Evolutionary conservation across 2,113 vertebrate species (phyloP), one percentile per base, ranked within the genome.

Genomic region (Salvelinus sp.): DNA sequence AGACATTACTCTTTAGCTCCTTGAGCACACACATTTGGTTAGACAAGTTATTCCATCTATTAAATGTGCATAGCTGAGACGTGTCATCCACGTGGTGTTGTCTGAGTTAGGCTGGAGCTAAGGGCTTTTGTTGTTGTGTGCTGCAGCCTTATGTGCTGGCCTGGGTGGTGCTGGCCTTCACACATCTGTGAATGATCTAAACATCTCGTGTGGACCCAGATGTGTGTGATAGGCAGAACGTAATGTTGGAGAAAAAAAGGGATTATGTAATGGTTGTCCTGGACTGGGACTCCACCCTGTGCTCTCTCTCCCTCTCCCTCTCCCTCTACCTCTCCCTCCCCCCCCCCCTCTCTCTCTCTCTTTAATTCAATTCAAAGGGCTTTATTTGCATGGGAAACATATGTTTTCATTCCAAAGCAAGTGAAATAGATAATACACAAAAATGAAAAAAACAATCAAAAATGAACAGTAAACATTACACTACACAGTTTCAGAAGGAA

Each of bases 211-310:
- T 58, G 47, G 70, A 73, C 80, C 67, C 47, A 4, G 48, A 9
- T 20, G 69, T 3, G 28, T 25, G 69, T 47, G 47, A 63, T n/a
- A 63, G 60, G 60, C 60, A 23, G 20, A n/a, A 23, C 2, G 60
- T 20, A 78, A 76, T 16, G 27, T 80, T 79, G 80, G 79, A 33
- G 65, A 9, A 16, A 20, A 28, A 23, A 12, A 28, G 16, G 66
- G 82, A 82, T 90, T 89, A 90, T 89, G 85, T 90, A 88, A 89
- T 84, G 82, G 67, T 68, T 86, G 76, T 54, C 16, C 22, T 60
- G 67, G 72, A 38, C 7, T 38, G 38, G 7, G 54, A 88, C 88
- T 81, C 87, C 89, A 89, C 89, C 91, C 91, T 85, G 67, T 48
- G 12, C 75, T 75, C 74, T 76, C 50, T 48, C 6, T 74, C 84